Base-by-base conservation (phyloP, 2,888 invertebrate species). In the Oxyscelio sp. region DNA sequence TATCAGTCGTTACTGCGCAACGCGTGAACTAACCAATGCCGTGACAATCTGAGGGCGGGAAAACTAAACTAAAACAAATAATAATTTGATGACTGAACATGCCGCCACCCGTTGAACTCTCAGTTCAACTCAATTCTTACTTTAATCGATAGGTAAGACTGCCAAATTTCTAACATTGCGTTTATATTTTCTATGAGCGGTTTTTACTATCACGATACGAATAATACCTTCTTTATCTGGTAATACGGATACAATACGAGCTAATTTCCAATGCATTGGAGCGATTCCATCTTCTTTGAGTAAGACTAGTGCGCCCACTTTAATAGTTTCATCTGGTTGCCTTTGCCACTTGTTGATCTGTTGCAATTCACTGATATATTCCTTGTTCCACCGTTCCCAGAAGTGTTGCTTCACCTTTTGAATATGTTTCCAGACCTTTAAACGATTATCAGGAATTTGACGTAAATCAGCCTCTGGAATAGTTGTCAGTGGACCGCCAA, bases 301-400 rank as follows among this genome's bases (percentile, higher is more conserved):
- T 9, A 63, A 15, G 8, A 85, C 89, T 1, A 87, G 85, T 21
- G 87, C 75, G 3, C 87, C 82, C 4, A 84, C 48, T 13, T 13
- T 17, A 48, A 63, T 80, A 56, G 89, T 89, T 8, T 50, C 6
- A 40, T 88, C 87, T n/a, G 89, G 88, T 45, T 88, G 80, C 0
- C n/a, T 11, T 3, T 56, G 22, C 86, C 87, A 87, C 34, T 87
- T 87, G 11, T 43, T 24, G 1, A 77, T 50, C 17, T 58, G 31
- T 5, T 70, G 79, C 4, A 87, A 31, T 24, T 85, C 78, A 31
- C 73, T 77, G 0, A 85, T 5, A 34, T 87, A 87, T 38, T 85
- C 85, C 5, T 31, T 21, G 11, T 27, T 17, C 87, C 81, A 85
- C n/a, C 83, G 54, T 3, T 45, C 38, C 87, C 87, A 87, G 34